Base-by-base conservation (phyloP, 2,888 invertebrate genomes). In the Carterocephalus palaemon region DNA sequence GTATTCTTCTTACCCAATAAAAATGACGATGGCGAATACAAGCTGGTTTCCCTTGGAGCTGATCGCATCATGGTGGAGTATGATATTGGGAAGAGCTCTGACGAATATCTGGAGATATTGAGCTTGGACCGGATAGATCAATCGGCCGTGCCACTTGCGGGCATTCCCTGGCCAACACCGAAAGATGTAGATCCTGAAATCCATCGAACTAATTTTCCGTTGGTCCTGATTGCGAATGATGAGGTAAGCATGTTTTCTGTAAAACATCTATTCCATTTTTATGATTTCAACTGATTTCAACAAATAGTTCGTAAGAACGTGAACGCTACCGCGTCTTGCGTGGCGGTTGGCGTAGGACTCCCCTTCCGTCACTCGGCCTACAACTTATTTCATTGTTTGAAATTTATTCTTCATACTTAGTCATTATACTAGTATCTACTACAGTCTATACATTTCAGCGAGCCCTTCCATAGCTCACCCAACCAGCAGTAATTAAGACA, bases 1-100 rank as follows among this genome's bases (percentile, higher is more conserved):
- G 64, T 92, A 1, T 69, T 89, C 51, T 92, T 92, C 60, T 67
- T 87, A 2, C 73, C 85, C 1, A 55, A 67, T n/a, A 72, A 70
- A 49, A 72, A 71, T 2, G 52, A 47, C 0, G 56, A 62, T 12
- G 75, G 67, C 0, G 70, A 73, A 2, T 85, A 80, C 29, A 85
- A 87, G 46, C 70, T 92, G 0, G 67, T 90, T 28, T 90, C 91
- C 0, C 62, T 92, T 17, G 90, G 90, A 0, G 70, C 78, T 26
- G 92, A 92, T 62, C 75, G 88, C 23, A 71, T 85, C 20, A 70
- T 92, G 64, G 84, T 90, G 6, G 90, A 91, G 60, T 92, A 91
- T 50, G 88, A 90, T 51, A 65, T 91, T 24, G 75, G 71, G 0
- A 60, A 63, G 12, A 89, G 88, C 73, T 75, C 61, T 2, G 63